Evolutionary conservation across 2,797 vertebrate genomes (phyloP), one percentile per base, ranked within the genome.

Genomic region (Myotis vivesi): DNA sequence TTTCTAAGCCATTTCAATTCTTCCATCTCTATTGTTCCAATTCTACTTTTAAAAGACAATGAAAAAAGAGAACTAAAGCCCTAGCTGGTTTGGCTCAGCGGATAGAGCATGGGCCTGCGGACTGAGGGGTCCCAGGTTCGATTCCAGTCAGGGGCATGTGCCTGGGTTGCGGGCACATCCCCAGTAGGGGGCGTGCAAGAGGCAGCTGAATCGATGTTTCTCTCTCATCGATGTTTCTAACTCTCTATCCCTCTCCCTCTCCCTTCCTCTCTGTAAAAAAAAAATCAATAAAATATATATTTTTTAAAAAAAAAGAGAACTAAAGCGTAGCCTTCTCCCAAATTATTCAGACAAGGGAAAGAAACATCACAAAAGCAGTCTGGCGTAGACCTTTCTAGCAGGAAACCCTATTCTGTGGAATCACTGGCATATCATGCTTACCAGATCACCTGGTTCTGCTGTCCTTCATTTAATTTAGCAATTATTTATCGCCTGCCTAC

Each of bases 41-140:
- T 75, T 94, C 51, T 82, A 20, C 46, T 94, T 71, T 89, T 88
- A 72, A 64, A 91, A 89, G 44, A 90, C 41, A 89, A 79, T 30
- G 53, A 41, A 82, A 87, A 87, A 92, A n/a, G 10, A 87, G 66
- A 87, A 86, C 15, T 55, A 59, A 92, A 90, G 88, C 22, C n/a
- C n/a, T n/a, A n/a, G n/a, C n/a, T n/a, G n/a, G n/a, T n/a, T n/a
- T n/a, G n/a, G n/a, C n/a, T n/a, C n/a, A n/a, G n/a, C n/a, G n/a
- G n/a, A n/a, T n/a, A n/a, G n/a, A n/a, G n/a, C n/a, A n/a, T n/a
- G n/a, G n/a, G n/a, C n/a, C n/a, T n/a, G n/a, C n/a, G n/a, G n/a
- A n/a, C n/a, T n/a, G n/a, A n/a, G n/a, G n/a, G n/a, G n/a, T n/a
- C n/a, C n/a, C n/a, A n/a, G n/a, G n/a, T n/a, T n/a, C n/a, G n/a